A percentile compares a stretch with the other conserved stretches of the same genome.
phyloP scores from a whole-genome alignment of 2,113 vertebrate genomes.

The Hippolais icterina region DNA sequence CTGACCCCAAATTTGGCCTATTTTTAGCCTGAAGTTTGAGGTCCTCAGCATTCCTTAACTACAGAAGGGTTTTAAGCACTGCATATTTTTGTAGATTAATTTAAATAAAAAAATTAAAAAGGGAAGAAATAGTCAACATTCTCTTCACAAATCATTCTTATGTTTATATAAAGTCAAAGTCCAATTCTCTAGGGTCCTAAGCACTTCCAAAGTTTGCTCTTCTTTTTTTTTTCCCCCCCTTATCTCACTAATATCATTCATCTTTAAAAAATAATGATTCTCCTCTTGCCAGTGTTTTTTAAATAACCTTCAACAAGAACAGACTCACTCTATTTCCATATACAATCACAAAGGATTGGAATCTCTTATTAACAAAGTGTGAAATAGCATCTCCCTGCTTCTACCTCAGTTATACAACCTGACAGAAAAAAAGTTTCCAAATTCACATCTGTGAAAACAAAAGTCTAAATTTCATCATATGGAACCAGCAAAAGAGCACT shows the following conservation, averaged over 20 bases:
- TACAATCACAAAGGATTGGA: not conserved
- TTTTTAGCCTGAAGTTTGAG: not conserved
- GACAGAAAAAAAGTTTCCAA: not conserved
- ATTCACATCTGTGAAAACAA: not conserved
- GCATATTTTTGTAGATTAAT: not conserved
- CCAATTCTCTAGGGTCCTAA: not conserved
- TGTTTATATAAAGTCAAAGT: not conserved
- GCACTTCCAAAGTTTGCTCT: not conserved
- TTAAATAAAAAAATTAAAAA: constrained; percentile 1
- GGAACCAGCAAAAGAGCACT: not conserved
- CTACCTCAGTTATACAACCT: not conserved
- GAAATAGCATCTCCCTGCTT: not conserved
- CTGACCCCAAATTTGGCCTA: not conserved
- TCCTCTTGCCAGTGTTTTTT: not conserved
- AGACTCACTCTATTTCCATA: not conserved
- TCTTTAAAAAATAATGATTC: not conserved
- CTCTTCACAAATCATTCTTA: not conserved
- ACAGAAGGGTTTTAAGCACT: not conserved
- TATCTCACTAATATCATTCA: not conserved
- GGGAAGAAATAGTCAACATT: constrained; percentile 21
- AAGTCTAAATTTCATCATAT: not conserved
- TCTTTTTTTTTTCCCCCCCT: not conserved
- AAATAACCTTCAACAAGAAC: not conserved
- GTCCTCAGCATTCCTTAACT: not conserved
- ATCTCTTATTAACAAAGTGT: not conserved